Evolutionary conservation across 2,797 vertebrate genomes (phyloP), one percentile per base, ranked within the genome.

Genomic region (Myiotriccus ornatus): DNA sequence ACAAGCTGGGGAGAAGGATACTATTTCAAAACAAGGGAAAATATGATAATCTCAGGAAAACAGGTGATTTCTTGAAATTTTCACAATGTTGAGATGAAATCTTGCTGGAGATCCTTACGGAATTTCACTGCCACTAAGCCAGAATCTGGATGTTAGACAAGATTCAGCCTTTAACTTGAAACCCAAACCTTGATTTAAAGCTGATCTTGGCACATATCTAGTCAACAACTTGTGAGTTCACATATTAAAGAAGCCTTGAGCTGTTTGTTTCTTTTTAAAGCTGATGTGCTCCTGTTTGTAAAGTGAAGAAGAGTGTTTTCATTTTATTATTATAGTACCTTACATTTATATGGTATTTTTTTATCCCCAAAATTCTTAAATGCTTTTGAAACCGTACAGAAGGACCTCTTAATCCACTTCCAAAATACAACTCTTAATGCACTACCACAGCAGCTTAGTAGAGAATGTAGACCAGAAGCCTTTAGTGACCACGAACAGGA

Each of bases 121-220:
- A 73, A 68, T 83, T 91, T 91, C 41, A 62, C n/a, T 87, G 32
- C 11, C 53, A 43, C 34, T 76, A 91, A 88, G 67, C 35, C 43
- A 81, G 69, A 91, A 81, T 84, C 69, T 88, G 82, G 91, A 92
- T 43, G 18, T 53, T 39, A 68, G 64, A 34, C 34, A 53, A 81
- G 11, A 43, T 75, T 78, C 55, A 90, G 39, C 22, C 46, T 88
- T 75, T 85, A 86, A 71, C 37, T 75, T 71, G 50, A 97, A 96
- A 84, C 18, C 12, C 27, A 90, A 68, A 39, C 6, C 15, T 52
- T 56, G 63, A 65, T 53, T 78, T 93, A 65, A 88, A 91, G 62
- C 32, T 86, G 57, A 89, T 81, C 65, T 75, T 75, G 67, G 88
- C 59, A 21, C 87, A 82, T 49, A 79, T 86, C n/a, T 84, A 87